These are phyloP conservation scores for Periophthalmodon schlosseri DNA, from an alignment of 2,113 vertebrate genomes.

Conservation along the genomic window DNA sequence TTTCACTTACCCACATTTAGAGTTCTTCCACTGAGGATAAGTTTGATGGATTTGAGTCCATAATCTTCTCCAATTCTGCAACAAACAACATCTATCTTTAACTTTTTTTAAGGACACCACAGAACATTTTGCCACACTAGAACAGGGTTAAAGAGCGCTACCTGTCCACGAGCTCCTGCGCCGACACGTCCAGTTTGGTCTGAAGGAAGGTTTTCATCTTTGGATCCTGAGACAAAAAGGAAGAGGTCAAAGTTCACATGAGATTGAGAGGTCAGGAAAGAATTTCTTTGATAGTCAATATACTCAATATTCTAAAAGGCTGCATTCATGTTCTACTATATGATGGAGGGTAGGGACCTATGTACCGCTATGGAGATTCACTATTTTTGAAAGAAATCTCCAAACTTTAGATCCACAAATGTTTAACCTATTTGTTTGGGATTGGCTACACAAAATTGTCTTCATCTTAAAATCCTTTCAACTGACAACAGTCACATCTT, in stretches of 20 bases:
- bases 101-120: not conserved
- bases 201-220: constrained; percentile 80
- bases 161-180: constrained; percentile 86
- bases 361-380: no score
- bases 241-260: not conserved
- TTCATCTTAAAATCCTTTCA: no score
- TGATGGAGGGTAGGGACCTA: no score
- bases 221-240: constrained; percentile 42
- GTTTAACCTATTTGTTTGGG: no score
- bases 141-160: not conserved
- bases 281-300: no score
- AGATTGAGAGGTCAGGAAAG: no score
- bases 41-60: constrained; percentile 65
- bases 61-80: constrained; percentile 66
- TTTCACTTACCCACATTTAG: constrained; percentile 63
- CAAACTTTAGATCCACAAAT: no score
- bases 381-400: no score
- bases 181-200: constrained; percentile 83
- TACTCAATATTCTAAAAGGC: no score
- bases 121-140: not conserved
- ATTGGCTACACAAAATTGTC: no score
- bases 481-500: no score
- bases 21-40: constrained; percentile 74
- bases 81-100: not conserved
- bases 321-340: no score